Evolutionary conservation across 2,113 vertebrate genomes (phyloP), one percentile per base, ranked within the genome.

Genomic region (Callipepla squamata): DNA sequence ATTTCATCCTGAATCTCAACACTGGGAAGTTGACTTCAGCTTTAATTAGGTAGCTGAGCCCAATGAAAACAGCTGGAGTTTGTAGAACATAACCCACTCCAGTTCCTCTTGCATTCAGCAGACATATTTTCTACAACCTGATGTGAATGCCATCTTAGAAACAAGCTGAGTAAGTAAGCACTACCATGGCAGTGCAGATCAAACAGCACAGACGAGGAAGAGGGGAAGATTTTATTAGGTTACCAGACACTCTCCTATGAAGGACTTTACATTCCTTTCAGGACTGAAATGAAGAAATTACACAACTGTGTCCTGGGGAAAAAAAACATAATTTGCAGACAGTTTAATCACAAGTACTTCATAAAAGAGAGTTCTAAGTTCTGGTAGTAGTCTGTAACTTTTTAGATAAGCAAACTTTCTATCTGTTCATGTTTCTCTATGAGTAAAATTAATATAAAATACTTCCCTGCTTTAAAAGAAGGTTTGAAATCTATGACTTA

Each of bases 1-100:
- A 91, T 92, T 95, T 96, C 85, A 85, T 80, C 44, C 40, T 66
- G 79, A 88, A 94, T 91, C 73, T 92, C 82, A 83, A 48, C 76
- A 92, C 57, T 48, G 57, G 48, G 40, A 91, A 95, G 93, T 53
- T 85, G 72, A 77, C 72, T 93, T 74, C 51, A 87, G 92, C 85
- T 85, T 94, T 91, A 94, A 94, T 96, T 85, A 91, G 51, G 76
- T 77, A 77, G 68, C 72, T 3, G 5, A 94, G 51, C 65, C 81
- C 62, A 89, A n/a, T 25, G 82, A 82, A 85, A 91, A 51, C 89
- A 89, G 69, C 8, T 0, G 83, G 72, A 80, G 38, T 78, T 80
- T 90, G 61, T 59, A 67, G 63, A 85, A 89, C 0, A 0, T 48
- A 85, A 77, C 72, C 72, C 44, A 34, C 58, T 94, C 76, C 73